Base-by-base conservation (phyloP, 2,888 invertebrate species). In the Leptothorax acervorum region DNA sequence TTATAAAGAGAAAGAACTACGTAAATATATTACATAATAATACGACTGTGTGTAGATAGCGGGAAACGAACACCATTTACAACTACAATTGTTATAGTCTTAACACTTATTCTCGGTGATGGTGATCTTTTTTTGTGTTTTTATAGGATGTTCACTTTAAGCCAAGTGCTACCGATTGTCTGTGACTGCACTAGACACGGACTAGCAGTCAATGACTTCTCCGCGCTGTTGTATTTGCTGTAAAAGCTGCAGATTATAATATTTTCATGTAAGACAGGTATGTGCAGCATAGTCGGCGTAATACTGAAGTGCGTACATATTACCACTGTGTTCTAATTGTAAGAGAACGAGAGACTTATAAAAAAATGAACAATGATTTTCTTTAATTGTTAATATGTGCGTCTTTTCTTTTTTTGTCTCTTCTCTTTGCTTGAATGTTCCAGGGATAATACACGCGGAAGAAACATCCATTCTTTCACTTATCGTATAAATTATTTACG, bases 81-180 rank as follows among this genome's bases (percentile, higher is more conserved):
- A 60, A n/a, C 51, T 83, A 73, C 42, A 62, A 86, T 53, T 75
- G 73, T 63, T 79, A 70, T 79, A 87, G 71, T 85, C 86, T 85
- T 87, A 89, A 88, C 86, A 88, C 84, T 74, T 90, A 89, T 86
- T 88, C 88, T 90, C 88, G 93, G 92, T 93, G 93, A 91, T 88
- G 92, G 92, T 92, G 87, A 86, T 83, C 86, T 87, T 51, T 83
- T 87, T 90, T 89, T 91, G 90, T 51, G 53, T 57, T 68, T 70
- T 18, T 23, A 48, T 48, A 68, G 31, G 11, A 51, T 51, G 39
- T 71, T 75, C 35, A 71, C 39, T 81, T 70, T 66, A 53, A 53
- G 51, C 45, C 35, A 70, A 68, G 18, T 51, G 60, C 53, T 78
- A 68, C n/a, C 23, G 60, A 86, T 84, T 78, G 57, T 79, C 51